Conservation (phyloP, 2,113 vertebrate species). For the Aramus guarauna region DNA sequence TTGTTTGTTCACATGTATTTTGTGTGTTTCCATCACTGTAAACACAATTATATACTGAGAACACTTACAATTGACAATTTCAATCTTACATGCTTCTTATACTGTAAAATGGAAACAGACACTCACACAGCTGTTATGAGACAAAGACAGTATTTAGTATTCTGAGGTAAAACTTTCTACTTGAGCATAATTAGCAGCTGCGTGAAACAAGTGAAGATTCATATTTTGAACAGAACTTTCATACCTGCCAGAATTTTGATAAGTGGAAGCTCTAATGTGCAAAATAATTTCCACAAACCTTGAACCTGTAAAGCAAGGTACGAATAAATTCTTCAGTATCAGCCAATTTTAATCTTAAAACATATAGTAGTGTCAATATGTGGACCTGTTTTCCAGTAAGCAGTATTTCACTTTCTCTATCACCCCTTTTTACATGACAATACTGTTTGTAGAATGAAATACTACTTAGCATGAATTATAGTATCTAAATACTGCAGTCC, state of each 20-base stretch:
- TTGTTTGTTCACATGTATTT: constrained; percentile 82
- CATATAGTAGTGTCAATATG: background rate
- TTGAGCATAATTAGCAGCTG: background rate
- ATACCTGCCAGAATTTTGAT: constrained; percentile 90
- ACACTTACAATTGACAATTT: background rate
- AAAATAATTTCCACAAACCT: constrained; percentile 86
- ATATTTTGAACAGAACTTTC: background rate
- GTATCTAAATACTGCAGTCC: background rate
- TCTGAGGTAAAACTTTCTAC: background rate
- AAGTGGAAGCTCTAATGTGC: constrained; percentile 84
- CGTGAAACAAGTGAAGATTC: background rate
- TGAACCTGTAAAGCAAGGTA: constrained; percentile 67
- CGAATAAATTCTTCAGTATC: background rate
- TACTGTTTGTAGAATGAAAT: background rate
- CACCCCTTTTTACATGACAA: background rate
- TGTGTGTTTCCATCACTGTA: constrained; percentile 88
- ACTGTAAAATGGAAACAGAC: background rate
- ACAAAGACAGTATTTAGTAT: background rate
- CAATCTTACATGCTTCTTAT: background rate
- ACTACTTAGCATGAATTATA: background rate
- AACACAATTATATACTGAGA: constrained; percentile 29
- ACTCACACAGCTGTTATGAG: background rate
- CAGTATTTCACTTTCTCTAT: background rate
- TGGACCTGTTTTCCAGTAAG: background rate
- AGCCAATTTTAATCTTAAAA: background rate